Evolutionary conservation across 92 coral and sea anemone species (phyloP), one percentile per base, ranked within the genome.

Genomic region (Phenganax marumi): DNA sequence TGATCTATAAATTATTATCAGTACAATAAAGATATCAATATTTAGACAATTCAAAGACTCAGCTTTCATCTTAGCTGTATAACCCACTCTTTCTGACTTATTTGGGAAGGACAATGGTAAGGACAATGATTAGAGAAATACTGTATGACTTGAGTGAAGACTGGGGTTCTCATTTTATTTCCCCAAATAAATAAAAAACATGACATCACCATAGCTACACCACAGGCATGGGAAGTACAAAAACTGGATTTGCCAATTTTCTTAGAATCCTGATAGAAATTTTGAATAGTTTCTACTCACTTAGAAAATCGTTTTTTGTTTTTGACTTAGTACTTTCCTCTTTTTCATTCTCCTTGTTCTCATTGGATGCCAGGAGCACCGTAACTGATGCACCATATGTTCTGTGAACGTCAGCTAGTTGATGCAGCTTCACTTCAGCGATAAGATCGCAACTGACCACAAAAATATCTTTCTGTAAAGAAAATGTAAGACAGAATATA

Each of bases 361-460:
- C 97, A 68, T 90, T 90, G 24, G 97, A 92, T 4, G 95, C 93
- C 14, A 95, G 82, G 24, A 95, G 79, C 19, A 90, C 97, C 54
- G 95, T 91, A 22, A 95, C 84, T 60, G 93, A 88, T 53, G 98
- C 91, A 76, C 90, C 95, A 86, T 95, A 90, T 43, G 90, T 95
- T 0, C 96, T 91, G 63, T 95, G 98, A 84, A 95, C 89, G 73
- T 95, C 98, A 58, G 97, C 98, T 52, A 95, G 95, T 76, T 84
- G 95, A 84, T 95, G 98, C n/a, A 95, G 89, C 22, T 97, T 92
- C 55, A 92, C 91, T 70, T 92, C 97, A 8, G 97, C 91, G 12
- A 95, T 87, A 19, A 95, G 86, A 69, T 95, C 98, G 86, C 98
- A 92, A 72, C 98, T 95, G 55, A 95, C 90, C 24, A 95, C 91